Conservation (phyloP, 2,888 invertebrate genomes). For the Napeogenes sylphis region DNA sequence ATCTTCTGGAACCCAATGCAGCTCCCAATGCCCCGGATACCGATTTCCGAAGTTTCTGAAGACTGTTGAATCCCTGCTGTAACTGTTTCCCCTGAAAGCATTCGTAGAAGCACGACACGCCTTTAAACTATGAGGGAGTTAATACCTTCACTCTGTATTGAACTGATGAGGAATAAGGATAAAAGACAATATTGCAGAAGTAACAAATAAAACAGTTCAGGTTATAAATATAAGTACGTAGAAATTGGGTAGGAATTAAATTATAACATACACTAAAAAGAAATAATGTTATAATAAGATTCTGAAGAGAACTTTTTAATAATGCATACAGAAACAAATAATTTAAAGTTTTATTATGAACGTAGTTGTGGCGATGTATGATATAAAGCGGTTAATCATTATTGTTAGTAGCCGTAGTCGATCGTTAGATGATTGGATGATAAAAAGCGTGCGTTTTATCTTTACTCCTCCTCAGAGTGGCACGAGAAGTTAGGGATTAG, state of each 20-base stretch:
- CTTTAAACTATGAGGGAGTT: constrained; percentile 69
- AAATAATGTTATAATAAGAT: no score
- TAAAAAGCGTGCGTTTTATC: constrained; percentile 37
- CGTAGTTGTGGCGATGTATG: no score
- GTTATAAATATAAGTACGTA: constrained; percentile 8
- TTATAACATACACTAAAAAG: constrained; percentile 6
- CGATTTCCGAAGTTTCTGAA: constrained; percentile 84
- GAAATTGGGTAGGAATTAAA: constrained; percentile 5
- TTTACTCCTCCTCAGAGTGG: constrained; percentile 66
- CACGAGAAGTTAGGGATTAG: constrained; percentile 62
- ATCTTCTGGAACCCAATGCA: constrained; percentile 70
- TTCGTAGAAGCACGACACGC: constrained; percentile 75
- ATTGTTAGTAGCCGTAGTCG: constrained; percentile 3
- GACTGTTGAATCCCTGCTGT: constrained; percentile 79
- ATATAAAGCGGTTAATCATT: background rate
- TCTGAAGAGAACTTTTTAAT: no score
- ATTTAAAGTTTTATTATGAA: no score
- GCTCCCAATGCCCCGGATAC: constrained; percentile 80
- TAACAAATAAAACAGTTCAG: constrained; percentile 13
- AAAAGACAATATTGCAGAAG: constrained; percentile 24
- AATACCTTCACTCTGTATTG: constrained; percentile 32
- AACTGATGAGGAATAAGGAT: constrained; percentile 71
- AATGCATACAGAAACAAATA: no score
- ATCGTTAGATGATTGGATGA: background rate
- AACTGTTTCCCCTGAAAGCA: constrained; percentile 75